A percentile compares a stretch with the other conserved stretches of the same genome.
These are phyloP conservation scores for Falco cherrug DNA, from an alignment of 2,797 vertebrate genomes.

Conservation along the genomic window DNA sequence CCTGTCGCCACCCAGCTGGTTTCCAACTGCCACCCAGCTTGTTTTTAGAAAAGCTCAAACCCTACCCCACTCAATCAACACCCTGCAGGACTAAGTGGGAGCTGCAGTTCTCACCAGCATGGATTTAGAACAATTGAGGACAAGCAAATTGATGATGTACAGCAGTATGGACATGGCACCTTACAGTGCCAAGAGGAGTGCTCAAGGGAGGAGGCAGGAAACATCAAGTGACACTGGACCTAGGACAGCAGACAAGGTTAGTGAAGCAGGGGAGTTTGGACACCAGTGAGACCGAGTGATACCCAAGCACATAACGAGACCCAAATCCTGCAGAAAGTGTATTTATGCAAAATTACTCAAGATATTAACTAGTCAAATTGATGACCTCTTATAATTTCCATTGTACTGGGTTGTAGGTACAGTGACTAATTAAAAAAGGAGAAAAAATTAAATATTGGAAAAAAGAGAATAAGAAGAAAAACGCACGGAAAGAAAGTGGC, in stretches of 20 bases:
- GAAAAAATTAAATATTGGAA: not conserved
- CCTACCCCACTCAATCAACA: conserved; percentile 34
- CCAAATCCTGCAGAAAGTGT: not conserved
- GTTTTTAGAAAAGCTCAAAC: conserved; percentile 60
- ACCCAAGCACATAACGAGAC: not conserved
- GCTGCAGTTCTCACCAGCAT: not conserved
- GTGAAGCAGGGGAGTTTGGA: not conserved
- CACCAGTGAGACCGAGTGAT: not conserved
- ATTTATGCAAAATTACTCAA: not conserved
- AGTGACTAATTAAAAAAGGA: not conserved
- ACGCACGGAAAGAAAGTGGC: not conserved
- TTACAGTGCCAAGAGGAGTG: not conserved
- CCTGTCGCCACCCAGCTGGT: conserved; percentile 26
- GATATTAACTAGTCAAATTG: not conserved
- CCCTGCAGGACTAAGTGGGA: not conserved
- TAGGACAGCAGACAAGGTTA: not conserved
- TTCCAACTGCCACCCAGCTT: conserved; percentile 57
- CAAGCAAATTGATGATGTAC: not conserved
- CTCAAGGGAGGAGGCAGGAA: not conserved
- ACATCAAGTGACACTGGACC: not conserved
- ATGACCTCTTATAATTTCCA: not conserved
- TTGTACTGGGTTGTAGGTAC: not conserved
- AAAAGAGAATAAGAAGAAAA: not conserved
- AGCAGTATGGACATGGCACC: not conserved
- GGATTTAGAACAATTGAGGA: not conserved